Percentiles rank a stretch among this genome's conserved stretches.
Evolutionary conservation across 2,113 vertebrate species (phyloP).

Genomic region (Sylvietta virens): DNA sequence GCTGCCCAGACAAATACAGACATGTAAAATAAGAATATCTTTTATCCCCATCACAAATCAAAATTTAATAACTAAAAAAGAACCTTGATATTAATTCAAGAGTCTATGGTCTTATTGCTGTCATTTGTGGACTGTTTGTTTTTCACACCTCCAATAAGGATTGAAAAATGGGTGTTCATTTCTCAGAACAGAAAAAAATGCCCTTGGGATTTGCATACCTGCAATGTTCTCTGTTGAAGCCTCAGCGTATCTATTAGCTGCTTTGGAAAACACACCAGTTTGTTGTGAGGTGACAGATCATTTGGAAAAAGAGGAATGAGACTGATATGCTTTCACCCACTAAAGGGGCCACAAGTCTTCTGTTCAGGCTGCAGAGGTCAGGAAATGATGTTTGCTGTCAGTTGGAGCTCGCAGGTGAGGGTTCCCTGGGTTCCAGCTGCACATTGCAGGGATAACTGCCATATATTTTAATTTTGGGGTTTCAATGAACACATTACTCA

Average conservation of each 20-base stretch:
- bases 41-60: background rate
- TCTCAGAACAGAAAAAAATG: background rate
- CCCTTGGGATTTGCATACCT: background rate
- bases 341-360: background rate
- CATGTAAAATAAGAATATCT: background rate
- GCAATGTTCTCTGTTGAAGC: background rate
- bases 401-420: background rate
- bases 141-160: background rate
- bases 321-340: background rate
- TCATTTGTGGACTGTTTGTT: background rate
- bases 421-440: background rate
- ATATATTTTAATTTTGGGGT: slow-evolving; percentile 12
- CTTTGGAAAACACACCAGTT: background rate
- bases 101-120: background rate
- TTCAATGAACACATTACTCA: slow-evolving; percentile 50
- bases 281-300: background rate
- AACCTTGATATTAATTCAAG: background rate
- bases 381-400: background rate
- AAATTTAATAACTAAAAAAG: background rate
- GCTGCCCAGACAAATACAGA: background rate
- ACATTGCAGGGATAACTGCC: background rate
- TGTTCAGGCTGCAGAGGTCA: background rate
- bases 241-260: background rate
- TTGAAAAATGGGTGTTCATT: background rate
- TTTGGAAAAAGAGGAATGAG: background rate